Base-by-base conservation (phyloP, 1,140 invertebrate species). In the Uloborus diversus region DNA sequence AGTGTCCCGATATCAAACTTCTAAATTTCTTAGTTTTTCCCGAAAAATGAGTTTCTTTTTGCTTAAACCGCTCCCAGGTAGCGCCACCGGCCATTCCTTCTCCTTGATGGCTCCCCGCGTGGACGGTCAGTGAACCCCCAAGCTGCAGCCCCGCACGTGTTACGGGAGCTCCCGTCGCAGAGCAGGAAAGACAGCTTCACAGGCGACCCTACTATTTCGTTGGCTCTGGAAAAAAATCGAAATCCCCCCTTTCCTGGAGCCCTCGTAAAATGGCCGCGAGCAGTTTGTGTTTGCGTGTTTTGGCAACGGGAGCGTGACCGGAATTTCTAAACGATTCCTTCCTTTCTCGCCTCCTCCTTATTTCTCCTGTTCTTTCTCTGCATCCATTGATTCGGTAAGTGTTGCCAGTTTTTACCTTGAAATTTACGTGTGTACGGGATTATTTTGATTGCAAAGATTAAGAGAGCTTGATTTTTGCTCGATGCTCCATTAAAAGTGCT, bases 231-330 rank as follows among this genome's bases (percentile, higher is more conserved):
- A 28, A 59, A 35, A 75, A 61, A 5, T 23, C 20, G 23, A 28
- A 30, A 7, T 42, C 71, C 71, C 47, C 28, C n/a, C 61, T 61
- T 61, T 30, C 20, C 13, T 33, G 32, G 2, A 20, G 2, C 32
- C 4, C 57, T 25, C 25, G 23, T 25, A 75, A 75, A 64, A 75
- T 73, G 69, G 59, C 71, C 37, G 71, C 71, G 42, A 32, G 42
- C 27, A 75, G 35, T 30, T 75, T 75, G 59, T 75, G 71, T 75
- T 64, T 62, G 20, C n/a, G 56, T 57, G 56, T 64, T 75, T 33
- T 75, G 71, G 71, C 71, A 75, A 75, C 71, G 71, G 71, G 53
- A 59, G 71, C 71, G 71, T 75, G 71, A 75, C 71, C 32, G 4
- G 64, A 75, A 75, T 75, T 75, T 51, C 53, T 33, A 42, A 75